Evolutionary conservation across 2,113 vertebrate species (phyloP).

Genomic region (Garra rufa): DNA sequence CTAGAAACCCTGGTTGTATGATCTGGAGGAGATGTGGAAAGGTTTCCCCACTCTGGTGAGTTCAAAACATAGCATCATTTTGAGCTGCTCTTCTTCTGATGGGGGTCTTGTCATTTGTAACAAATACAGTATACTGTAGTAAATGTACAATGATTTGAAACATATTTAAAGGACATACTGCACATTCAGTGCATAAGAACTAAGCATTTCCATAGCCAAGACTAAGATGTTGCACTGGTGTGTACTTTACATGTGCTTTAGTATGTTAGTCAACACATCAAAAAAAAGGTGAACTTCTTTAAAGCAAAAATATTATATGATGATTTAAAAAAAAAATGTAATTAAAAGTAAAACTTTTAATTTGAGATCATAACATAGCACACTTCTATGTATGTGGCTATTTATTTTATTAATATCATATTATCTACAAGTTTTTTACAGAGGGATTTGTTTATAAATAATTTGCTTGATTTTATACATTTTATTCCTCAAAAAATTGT

Average conservation of each 20-base stretch:
- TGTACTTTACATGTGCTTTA: not conserved
- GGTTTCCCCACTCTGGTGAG: conserved; percentile 92
- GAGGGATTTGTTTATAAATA: too few relatives aligned
- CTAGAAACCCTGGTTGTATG: conserved; percentile 96
- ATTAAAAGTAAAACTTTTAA: not conserved
- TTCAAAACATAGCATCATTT: conserved; percentile 9
- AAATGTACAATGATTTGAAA: not conserved
- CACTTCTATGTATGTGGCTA: not conserved
- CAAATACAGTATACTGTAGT: not conserved
- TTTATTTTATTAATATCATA: too few relatives aligned
- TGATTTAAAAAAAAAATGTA: not conserved
- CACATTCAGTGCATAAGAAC: not conserved
- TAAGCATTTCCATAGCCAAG: not conserved
- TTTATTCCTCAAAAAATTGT: too few relatives aligned
- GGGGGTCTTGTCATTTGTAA: not conserved
- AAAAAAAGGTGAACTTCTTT: not conserved
- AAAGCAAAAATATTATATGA: not conserved
- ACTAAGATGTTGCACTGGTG: too few relatives aligned
- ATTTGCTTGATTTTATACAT: too few relatives aligned
- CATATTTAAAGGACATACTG: not conserved
- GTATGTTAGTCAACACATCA: not conserved
- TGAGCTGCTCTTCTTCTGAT: not conserved
- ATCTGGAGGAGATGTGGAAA: conserved; percentile 89
- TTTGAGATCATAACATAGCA: not conserved
- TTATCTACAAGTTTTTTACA: too few relatives aligned